phyloP scores from a whole-genome alignment of 2,888 invertebrate species.

The Perithous albicinctus region DNA sequence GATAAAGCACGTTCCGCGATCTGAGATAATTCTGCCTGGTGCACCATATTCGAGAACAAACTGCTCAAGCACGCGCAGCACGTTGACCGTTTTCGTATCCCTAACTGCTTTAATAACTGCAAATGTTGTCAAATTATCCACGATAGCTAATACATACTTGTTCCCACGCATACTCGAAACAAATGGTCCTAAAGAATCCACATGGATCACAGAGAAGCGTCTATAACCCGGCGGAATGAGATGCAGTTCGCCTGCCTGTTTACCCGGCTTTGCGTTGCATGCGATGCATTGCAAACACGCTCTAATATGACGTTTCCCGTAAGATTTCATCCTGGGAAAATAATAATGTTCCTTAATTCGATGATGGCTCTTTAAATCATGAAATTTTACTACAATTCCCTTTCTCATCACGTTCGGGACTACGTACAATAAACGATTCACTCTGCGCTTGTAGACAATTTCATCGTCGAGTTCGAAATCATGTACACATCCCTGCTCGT shows the following conservation, averaged over 20 bases:
- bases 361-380: not conserved
- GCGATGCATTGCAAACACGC: constrained; percentile 18
- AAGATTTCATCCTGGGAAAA: constrained; percentile 25
- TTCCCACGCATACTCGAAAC: constrained; percentile 14
- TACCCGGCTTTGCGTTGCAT: not conserved
- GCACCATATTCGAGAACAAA: constrained; percentile 57
- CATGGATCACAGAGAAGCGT: not conserved
- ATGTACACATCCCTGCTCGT: not conserved
- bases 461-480: not conserved
- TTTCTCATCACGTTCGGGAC: not conserved
- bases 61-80: constrained; percentile 33
- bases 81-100: not conserved
- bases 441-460: not conserved
- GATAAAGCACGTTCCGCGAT: constrained; percentile 61
- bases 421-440: not conserved
- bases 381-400: constrained; percentile 15
- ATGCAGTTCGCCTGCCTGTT: constrained; percentile 13
- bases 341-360: constrained; percentile 21
- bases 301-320: not conserved
- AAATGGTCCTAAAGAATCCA: constrained; percentile 10
- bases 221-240: not conserved
- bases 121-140: constrained; percentile 25
- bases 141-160: constrained; percentile 9
- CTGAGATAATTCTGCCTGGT: constrained; percentile 61
- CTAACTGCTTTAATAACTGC: not conserved